Evolutionary conservation across 2,113 vertebrate genomes (phyloP).

Genomic region (Lampris megalopsis): DNA sequence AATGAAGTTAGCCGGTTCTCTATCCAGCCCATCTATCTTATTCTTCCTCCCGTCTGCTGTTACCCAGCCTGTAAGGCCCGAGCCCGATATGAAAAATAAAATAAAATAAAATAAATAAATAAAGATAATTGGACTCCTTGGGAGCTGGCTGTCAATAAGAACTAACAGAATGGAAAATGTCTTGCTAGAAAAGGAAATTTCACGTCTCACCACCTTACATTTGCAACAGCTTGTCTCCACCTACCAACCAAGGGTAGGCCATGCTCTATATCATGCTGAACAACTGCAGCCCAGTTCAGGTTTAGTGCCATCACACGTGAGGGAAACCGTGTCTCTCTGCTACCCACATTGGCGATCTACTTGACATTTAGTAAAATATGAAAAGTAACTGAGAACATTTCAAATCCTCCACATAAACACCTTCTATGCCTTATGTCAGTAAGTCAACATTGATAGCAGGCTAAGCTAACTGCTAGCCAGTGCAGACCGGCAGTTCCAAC

Average conservation of each 20-base stretch:
- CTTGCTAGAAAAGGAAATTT: not conserved
- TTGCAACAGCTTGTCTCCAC: conserved; percentile 23
- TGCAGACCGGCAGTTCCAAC: too few relatives aligned
- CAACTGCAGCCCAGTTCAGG: not conserved
- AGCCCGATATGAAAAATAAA: not conserved
- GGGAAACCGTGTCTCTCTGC: not conserved
- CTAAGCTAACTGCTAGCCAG: conserved; percentile 5
- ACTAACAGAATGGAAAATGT: not conserved
- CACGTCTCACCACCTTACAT: conserved; percentile 10
- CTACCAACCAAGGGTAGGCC: not conserved
- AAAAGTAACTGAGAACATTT: conserved; percentile 18
- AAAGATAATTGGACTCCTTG: not conserved
- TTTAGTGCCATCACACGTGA: conserved; percentile 15
- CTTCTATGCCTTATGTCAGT: not conserved
- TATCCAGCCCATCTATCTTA: conserved; percentile 11
- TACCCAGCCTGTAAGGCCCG: conserved; percentile 8
- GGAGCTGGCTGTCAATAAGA: not conserved
- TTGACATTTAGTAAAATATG: not conserved
- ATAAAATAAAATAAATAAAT: not conserved
- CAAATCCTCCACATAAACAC: conserved; percentile 10
- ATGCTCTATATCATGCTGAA: too few relatives aligned
- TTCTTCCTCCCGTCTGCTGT: not conserved
- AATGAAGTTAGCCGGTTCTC: conserved; percentile 36
- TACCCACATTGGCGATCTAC: conserved; percentile 4
- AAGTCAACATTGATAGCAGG: not conserved